A percentile compares a stretch with the other conserved stretches of the same genome.
Conservation (phyloP, 2,113 vertebrate genomes). For the Haemorhous mexicanus region DNA sequence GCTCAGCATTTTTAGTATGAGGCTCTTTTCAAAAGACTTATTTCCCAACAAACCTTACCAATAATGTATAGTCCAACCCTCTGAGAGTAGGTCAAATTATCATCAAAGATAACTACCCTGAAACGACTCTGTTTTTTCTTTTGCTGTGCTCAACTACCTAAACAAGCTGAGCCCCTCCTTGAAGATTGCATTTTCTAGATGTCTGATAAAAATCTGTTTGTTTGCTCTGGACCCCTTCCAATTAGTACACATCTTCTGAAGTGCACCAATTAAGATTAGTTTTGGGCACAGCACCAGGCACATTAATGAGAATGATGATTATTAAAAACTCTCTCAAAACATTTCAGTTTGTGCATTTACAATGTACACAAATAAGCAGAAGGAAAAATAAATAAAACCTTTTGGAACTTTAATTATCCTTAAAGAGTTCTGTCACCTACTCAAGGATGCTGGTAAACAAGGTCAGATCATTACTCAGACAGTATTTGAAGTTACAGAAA, state of each 20-base stretch:
- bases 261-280: constrained; percentile 44
- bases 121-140: not conserved
- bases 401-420: not conserved
- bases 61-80: not conserved
- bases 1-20: not conserved
- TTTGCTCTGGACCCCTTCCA: constrained; percentile 31
- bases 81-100: not conserved
- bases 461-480: constrained; percentile 5
- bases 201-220: constrained; percentile 29
- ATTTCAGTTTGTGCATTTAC: not conserved
- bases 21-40: not conserved
- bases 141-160: not conserved
- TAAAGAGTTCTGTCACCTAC: constrained; percentile 5
- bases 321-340: constrained; percentile 12
- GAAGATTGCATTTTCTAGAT: constrained; percentile 17
- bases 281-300: constrained; percentile 40
- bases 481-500: not conserved
- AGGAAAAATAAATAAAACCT: constrained; percentile 10
- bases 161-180: not conserved
- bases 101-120: not conserved
- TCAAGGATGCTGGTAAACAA: not conserved
- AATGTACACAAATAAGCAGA: not conserved
- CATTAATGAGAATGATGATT: constrained; percentile 26
- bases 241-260: constrained; percentile 35
- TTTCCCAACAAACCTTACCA: not conserved